phyloP scores from a whole-genome alignment of 1,140 invertebrate genomes.

The Plectrocnemia conspersa region DNA sequence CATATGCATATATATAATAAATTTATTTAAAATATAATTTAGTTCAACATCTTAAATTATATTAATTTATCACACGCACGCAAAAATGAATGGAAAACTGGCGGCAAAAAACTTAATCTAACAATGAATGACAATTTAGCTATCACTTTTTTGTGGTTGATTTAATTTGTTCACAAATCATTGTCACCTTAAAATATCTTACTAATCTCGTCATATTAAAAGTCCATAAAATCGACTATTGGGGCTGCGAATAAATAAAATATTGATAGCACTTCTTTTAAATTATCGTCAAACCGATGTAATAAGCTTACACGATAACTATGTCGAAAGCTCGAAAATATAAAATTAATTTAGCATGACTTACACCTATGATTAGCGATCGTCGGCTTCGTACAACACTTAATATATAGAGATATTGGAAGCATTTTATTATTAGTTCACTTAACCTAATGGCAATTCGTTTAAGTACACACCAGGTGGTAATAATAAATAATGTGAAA shows the following conservation, averaged over 20 bases:
- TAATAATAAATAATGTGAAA: constrained; percentile 25
- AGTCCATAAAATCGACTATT: too few relatives aligned
- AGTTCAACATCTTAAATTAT: constrained; percentile 28
- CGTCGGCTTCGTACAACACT: constrained; percentile 11
- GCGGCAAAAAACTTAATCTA: constrained; percentile 31
- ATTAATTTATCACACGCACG: constrained; percentile 36
- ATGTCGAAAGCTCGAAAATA: constrained; percentile 20
- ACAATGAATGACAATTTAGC: too few relatives aligned
- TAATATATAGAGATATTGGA: constrained; percentile 30
- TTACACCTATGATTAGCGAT: constrained; percentile 18
- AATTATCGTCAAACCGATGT: constrained; percentile 12
- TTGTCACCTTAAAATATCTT: too few relatives aligned
- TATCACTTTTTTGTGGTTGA: too few relatives aligned
- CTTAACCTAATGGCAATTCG: constrained; percentile 34
- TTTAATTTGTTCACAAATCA: too few relatives aligned
- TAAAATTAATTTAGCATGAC: constrained; percentile 18
- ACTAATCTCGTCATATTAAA: too few relatives aligned
- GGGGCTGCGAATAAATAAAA: too few relatives aligned
- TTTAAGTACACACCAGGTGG: constrained; percentile 33
- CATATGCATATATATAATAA: neutral
- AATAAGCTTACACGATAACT: constrained; percentile 15
- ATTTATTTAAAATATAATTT: constrained; percentile 5
- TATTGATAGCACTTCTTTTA: constrained; percentile 14
- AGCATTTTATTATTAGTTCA: constrained; percentile 35
- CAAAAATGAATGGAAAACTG: constrained; percentile 33